Conservation (phyloP, 1,140 invertebrate species). For the Micrasema minimum region DNA sequence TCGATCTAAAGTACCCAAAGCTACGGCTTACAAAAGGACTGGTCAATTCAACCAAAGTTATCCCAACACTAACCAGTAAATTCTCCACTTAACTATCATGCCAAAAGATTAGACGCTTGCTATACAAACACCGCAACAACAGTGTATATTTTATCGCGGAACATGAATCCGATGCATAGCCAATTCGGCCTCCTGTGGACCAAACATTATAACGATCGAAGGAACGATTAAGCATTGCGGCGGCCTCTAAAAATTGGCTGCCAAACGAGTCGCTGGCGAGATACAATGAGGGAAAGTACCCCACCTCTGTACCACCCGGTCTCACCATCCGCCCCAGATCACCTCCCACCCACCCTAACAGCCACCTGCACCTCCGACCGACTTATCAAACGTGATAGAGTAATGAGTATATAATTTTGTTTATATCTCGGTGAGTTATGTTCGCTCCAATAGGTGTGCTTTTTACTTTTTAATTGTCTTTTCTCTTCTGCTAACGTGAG, state of each 20-base stretch:
- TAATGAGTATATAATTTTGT: constrained; percentile 37
- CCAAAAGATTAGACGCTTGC: background rate
- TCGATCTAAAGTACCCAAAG: no score
- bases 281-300: constrained; percentile 51
- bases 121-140: constrained; percentile 25
- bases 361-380: background rate
- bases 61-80: no score
- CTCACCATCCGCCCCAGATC: background rate
- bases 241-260: constrained; percentile 54
- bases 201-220: constrained; percentile 53
- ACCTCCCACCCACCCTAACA: background rate
- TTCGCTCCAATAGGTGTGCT: constrained; percentile 23
- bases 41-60: no score
- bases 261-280: constrained; percentile 54
- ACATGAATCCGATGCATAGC: constrained; percentile 15
- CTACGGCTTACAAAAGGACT: no score
- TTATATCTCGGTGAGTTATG: constrained; percentile 35
- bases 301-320: background rate
- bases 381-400: constrained; percentile 37
- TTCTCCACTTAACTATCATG: no score
- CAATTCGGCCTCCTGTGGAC: constrained; percentile 36
- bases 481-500: no score
- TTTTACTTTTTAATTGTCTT: constrained; percentile 35
- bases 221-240: constrained; percentile 53
- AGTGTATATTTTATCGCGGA: constrained; percentile 10